Conservation (phyloP, 2,888 invertebrate genomes). For the Coleophora deauratella region DNA sequence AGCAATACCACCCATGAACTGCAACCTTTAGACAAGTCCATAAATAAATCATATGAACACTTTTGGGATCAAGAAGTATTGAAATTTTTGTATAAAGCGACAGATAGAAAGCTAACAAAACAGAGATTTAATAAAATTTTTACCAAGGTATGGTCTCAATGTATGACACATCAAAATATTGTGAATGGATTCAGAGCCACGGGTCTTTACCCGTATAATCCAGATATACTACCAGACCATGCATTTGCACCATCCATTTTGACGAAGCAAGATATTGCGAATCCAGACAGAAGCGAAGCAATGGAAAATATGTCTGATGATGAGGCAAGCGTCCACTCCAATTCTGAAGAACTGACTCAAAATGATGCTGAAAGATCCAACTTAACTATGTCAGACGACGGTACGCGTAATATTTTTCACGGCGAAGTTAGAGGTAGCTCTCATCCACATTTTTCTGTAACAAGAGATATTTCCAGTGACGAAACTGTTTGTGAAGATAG, state of each 20-base stretch:
- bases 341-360: no score
- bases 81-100: constrained; percentile 8
- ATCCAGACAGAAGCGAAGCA: no score
- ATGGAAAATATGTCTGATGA: no score
- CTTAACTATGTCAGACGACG: no score
- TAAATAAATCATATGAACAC: constrained; percentile 15
- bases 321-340: no score
- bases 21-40: constrained; percentile 15
- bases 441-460: no score
- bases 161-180: constrained; percentile 12
- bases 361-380: no score
- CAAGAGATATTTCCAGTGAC: no score
- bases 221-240: constrained; percentile 19
- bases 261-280: no score
- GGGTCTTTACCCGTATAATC: constrained; percentile 24
- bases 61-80: constrained; percentile 18
- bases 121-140: constrained; percentile 15
- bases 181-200: constrained; percentile 16
- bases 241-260: constrained; percentile 19
- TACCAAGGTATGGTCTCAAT: constrained; percentile 18
- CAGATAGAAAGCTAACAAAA: constrained; percentile 14
- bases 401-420: no score
- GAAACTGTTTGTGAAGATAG: no score
- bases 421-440: no score
- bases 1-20: constrained; percentile 7